Evolutionary conservation across 2,888 invertebrate species (phyloP), one percentile per base, ranked within the genome.

Genomic region (Odontomyia ornata): DNA sequence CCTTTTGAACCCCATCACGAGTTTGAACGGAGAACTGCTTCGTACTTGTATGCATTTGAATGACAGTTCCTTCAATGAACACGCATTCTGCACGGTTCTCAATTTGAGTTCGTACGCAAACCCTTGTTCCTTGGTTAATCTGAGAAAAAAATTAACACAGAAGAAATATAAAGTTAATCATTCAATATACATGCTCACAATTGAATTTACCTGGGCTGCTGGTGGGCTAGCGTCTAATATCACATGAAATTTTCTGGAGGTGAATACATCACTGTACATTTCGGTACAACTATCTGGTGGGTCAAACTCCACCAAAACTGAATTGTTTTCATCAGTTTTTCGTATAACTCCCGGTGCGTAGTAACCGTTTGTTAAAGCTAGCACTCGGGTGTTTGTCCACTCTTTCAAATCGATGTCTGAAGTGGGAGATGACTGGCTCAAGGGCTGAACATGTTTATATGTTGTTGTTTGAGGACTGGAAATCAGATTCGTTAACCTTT

Each of bases 171-270:
- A 21, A 57, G 7, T 11, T 72, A 13, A 28, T 27, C 56, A 56
- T 28, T 43, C 4, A 25, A 15, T 9, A 9, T 36, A 9, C 9
- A 9, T 9, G 36, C 21, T 69, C 27, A 64, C n/a, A 15, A 7
- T 69, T 18, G 62, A 47, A 73, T 83, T 80, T 83, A 98, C 91
- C 88, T 96, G 94, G 81, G 91, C 92, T 82, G 92, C 90, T 83
- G 92, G 93, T 43, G 98, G 98, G 87, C 95, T 94, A 81, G 96
- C 95, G 86, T 98, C 98, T 83, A 95, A 93, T 82, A 98, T 96
- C 84, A 98, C 93, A 87, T 96, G 95, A 87, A 91, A 94, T 84
- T 93, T 93, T 82, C 93, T 92, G 81, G 89, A 89, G 82, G 93
- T 93, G 81, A 96, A 90, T 80, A 97, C 92, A 86, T 95, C 94